These are phyloP conservation scores for Ophonus ardosiacus DNA, from an alignment of 2,888 invertebrate species.

Conservation along the genomic window DNA sequence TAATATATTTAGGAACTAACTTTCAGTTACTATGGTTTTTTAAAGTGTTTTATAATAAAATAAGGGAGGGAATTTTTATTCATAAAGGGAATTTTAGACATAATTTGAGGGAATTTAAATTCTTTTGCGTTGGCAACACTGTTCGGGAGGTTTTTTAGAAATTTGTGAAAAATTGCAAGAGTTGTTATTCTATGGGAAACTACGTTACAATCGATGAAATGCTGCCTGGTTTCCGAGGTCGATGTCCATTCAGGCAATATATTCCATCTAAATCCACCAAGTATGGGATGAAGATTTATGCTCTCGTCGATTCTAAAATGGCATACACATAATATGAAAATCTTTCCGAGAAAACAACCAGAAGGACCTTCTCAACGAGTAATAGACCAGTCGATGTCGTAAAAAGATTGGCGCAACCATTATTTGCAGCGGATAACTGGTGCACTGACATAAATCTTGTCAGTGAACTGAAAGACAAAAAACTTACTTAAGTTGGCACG, in stretches of 20 bases:
- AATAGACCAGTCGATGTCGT: constrained; percentile 54
- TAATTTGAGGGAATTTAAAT: no score
- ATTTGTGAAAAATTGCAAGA: constrained; percentile 67
- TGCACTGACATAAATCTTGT: constrained; percentile 54
- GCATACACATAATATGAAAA: constrained; percentile 66
- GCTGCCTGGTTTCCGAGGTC: constrained; percentile 67
- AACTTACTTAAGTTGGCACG: background rate
- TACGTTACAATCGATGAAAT: constrained; percentile 69
- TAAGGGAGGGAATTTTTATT: no score
- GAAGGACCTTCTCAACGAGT: constrained; percentile 59
- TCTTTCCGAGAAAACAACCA: constrained; percentile 65
- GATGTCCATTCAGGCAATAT: constrained; percentile 69
- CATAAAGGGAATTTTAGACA: no score
- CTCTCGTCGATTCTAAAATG: constrained; percentile 65
- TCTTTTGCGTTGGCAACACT: no score
- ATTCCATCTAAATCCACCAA: constrained; percentile 70
- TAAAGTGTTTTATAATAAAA: no score
- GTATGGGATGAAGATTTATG: constrained; percentile 69
- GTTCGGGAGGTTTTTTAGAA: background rate
- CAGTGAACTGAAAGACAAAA: background rate
- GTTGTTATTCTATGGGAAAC: constrained; percentile 67
- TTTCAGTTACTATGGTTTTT: no score
- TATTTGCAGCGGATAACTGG: constrained; percentile 66
- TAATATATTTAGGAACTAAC: no score
- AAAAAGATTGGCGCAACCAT: constrained; percentile 50